A percentile compares a stretch with the other conserved stretches of the same genome.
Conservation (phyloP, 1,140 invertebrate genomes). For the Ectropis grisescens region DNA sequence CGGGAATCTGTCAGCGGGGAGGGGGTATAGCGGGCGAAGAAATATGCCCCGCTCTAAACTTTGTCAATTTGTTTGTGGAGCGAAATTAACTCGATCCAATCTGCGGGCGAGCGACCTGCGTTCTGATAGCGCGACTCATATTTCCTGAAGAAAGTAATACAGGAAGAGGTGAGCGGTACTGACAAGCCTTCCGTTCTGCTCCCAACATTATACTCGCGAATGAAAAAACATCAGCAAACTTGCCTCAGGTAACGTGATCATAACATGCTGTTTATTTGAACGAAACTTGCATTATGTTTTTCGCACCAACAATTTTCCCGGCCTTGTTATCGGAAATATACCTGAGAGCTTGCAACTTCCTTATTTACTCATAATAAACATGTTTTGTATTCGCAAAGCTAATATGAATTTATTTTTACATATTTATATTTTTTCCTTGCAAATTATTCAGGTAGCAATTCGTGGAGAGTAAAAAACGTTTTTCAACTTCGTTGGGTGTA, state of each 20-base stretch:
- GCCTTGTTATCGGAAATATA: too few species aligned
- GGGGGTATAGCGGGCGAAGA: constrained; percentile 39
- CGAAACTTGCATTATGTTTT: too few species aligned
- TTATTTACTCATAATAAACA: too few species aligned
- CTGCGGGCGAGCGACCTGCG: constrained; percentile 50
- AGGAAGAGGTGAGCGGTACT: constrained; percentile 14
- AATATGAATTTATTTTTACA: too few species aligned
- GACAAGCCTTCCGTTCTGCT: not conserved
- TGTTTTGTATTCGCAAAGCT: too few species aligned
- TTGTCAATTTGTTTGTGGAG: constrained; percentile 70
- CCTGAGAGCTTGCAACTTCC: too few species aligned
- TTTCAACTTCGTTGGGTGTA: constrained; percentile 51
- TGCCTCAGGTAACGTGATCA: not conserved
- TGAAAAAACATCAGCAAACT: constrained; percentile 6
- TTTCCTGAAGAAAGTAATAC: constrained; percentile 10
- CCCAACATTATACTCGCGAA: not conserved
- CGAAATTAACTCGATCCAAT: constrained; percentile 69
- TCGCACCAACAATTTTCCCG: too few species aligned
- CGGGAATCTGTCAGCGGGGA: constrained; percentile 48
- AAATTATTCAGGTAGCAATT: constrained; percentile 27
- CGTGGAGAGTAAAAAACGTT: constrained; percentile 49
- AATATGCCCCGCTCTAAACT: constrained; percentile 68
- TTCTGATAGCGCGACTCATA: constrained; percentile 43
- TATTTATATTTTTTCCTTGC: not conserved
- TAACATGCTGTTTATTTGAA: not conserved